A percentile compares a stretch with the other conserved stretches of the same genome.
Conservation (phyloP, 2,113 vertebrate species). For the Astur gentilis region DNA sequence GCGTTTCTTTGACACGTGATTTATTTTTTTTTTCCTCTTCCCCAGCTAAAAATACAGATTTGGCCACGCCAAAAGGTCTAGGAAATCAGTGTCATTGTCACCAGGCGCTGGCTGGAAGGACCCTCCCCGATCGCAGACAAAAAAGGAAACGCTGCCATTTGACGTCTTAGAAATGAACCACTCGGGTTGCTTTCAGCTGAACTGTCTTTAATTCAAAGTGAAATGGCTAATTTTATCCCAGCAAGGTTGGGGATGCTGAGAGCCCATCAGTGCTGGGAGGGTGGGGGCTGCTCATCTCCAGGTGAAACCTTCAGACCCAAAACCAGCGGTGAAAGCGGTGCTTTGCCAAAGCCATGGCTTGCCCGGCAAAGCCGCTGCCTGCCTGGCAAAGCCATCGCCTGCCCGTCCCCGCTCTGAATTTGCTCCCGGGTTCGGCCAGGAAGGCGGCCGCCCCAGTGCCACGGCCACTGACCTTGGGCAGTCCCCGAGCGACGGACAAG, state of each 20-base stretch:
- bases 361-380: neutral
- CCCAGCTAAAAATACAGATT: conserved; percentile 40
- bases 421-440: fast-evolving
- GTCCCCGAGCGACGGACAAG: fast-evolving
- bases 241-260: conserved; percentile 3
- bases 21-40: neutral
- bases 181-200: neutral
- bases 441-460: fast-evolving
- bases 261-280: neutral
- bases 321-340: fast-evolving
- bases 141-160: conserved; percentile 3
- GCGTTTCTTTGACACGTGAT: neutral
- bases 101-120: conserved; percentile 7
- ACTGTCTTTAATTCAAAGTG: neutral
- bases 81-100: conserved; percentile 57
- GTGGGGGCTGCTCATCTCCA: neutral
- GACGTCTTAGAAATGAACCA: neutral
- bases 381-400: neutral
- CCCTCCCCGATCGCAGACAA: neutral
- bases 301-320: neutral
- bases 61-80: neutral
- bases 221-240: conserved; percentile 42
- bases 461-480: neutral
- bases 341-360: neutral
- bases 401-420: fast-evolving